A percentile compares a stretch with the other conserved stretches of the same genome.
phyloP scores from a whole-genome alignment of 1,140 invertebrate genomes.

The Himalopsyche phryganea region DNA sequence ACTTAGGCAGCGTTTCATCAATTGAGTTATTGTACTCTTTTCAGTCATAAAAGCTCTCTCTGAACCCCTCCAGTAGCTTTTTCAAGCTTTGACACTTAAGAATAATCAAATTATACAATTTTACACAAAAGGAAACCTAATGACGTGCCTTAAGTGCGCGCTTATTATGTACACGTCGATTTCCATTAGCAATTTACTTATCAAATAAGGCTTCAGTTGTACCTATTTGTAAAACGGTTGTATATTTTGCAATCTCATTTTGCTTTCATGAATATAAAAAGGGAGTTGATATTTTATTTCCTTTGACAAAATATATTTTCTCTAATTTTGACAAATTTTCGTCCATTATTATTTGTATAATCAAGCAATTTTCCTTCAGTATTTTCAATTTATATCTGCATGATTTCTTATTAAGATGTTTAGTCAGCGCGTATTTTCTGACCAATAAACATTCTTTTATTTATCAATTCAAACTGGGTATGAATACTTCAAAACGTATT shows the following conservation, averaged over 20 bases:
- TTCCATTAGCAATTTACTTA: no score
- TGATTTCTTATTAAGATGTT: no score
- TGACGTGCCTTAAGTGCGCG: constrained; percentile 9
- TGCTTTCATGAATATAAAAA: no score
- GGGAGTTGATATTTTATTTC: no score
- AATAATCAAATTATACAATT: constrained; percentile 30
- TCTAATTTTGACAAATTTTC: neutral
- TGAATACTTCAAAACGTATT: neutral
- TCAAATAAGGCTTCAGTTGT: no score
- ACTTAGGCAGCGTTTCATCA: constrained; percentile 1
- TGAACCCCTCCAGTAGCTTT: constrained; percentile 12
- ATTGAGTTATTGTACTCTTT: constrained; percentile 29
- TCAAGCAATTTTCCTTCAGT: no score
- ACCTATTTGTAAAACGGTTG: no score
- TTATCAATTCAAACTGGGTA: neutral
- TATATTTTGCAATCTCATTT: no score
- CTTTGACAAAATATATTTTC: neutral
- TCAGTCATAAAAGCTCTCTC: constrained; percentile 27
- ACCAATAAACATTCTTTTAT: no score
- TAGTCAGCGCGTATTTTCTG: no score
- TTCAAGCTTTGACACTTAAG: constrained; percentile 28
- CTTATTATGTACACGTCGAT: neutral
- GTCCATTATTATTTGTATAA: neutral
- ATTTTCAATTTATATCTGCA: no score
- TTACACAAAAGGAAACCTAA: constrained; percentile 25